Conservation (phyloP, 2,797 vertebrate species). For the Podargus strigoides region DNA sequence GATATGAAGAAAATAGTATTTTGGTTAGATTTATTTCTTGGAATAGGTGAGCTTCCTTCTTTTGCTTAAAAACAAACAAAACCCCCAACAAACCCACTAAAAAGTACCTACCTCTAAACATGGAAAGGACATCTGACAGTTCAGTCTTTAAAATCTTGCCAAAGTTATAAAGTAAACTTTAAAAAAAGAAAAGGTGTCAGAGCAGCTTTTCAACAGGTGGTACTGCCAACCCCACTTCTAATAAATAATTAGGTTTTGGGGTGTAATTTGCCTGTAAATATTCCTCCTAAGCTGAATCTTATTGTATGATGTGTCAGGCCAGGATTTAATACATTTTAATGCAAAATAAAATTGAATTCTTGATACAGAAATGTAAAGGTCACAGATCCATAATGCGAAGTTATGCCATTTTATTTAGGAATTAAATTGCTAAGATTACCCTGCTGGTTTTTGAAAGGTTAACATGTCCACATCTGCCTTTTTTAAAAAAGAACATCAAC, state of each 20-base stretch:
- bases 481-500: not conserved
- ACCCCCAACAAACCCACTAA: not conserved
- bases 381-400: not conserved
- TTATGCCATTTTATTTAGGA: not conserved
- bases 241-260: not conserved
- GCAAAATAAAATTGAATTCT: not conserved
- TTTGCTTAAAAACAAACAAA: not conserved
- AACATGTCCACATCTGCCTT: not conserved
- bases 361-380: not conserved
- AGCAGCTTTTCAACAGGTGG: not conserved
- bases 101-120: not conserved
- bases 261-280: not conserved
- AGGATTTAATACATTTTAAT: not conserved
- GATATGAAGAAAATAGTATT: not conserved
- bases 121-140: not conserved
- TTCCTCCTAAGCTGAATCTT: not conserved
- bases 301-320: not conserved
- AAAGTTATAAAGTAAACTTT: not conserved
- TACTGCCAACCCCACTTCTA: not conserved
- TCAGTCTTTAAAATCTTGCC: not conserved
- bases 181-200: not conserved
- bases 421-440: not conserved
- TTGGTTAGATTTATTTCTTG: not conserved
- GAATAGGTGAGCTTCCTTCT: not conserved
- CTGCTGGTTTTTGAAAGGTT: constrained; percentile 3